Conservation (phyloP, 2,888 invertebrate genomes). For the Copidosoma aretas region DNA sequence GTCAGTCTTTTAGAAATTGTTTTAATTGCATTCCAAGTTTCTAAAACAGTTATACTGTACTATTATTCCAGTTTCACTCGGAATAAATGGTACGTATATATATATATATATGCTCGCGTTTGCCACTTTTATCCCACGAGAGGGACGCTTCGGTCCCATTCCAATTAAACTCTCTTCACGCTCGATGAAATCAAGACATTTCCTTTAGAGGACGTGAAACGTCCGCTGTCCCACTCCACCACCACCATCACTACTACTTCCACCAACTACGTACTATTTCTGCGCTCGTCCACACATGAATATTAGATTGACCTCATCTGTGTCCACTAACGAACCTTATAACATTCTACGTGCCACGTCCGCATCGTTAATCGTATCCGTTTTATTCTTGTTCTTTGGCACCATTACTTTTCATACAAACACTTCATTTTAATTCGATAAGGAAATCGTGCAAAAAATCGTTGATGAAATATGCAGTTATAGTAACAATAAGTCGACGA, state of each 20-base stretch:
- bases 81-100: not conserved
- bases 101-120: not conserved
- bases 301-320: conserved; percentile 25
- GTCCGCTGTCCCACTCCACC: conserved; percentile 13
- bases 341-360: conserved; percentile 7
- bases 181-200: conserved; percentile 25
- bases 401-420: too few relatives aligned
- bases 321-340: conserved; percentile 23
- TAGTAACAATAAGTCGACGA: too few relatives aligned
- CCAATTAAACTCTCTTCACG: conserved; percentile 33
- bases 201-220: conserved; percentile 15
- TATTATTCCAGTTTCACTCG: conserved; percentile 1
- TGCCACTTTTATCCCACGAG: not conserved
- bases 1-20: not conserved
- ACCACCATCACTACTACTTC: too few relatives aligned
- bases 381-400: too few relatives aligned
- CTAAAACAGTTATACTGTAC: not conserved
- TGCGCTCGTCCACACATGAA: conserved; percentile 11
- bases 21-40: not conserved
- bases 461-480: too few relatives aligned
- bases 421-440: too few relatives aligned
- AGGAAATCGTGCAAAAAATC: too few relatives aligned
- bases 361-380: not conserved
- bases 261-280: too few relatives aligned
- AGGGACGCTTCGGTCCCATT: conserved; percentile 6